phyloP scores from a whole-genome alignment of 2,113 vertebrate species.

The Melanerpes formicivorus region DNA sequence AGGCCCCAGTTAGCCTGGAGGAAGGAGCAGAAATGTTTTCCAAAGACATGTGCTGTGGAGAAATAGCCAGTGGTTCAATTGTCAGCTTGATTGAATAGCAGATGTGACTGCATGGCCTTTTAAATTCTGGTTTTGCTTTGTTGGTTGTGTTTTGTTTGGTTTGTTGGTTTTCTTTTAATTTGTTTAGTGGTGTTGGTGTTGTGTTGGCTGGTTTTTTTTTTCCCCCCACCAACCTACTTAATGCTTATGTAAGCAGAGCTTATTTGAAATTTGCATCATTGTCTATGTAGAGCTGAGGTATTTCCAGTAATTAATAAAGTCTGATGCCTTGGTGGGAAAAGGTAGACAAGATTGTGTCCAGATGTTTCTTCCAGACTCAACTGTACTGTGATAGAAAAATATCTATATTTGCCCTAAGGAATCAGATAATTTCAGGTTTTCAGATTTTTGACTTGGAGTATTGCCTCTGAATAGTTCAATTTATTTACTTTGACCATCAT shows the following conservation, averaged over 20 bases:
- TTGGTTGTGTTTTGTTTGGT: no score
- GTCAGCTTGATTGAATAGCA: background rate
- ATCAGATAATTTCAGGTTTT: background rate
- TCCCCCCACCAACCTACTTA: background rate
- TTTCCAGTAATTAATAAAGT: background rate
- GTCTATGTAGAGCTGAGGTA: background rate
- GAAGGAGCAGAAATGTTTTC: background rate
- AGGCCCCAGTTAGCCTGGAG: background rate
- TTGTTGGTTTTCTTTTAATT: background rate
- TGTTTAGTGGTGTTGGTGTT: no score
- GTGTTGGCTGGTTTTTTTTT: background rate
- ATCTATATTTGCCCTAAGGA: background rate
- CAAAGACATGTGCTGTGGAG: background rate
- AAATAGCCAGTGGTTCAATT: background rate
- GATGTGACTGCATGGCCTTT: background rate
- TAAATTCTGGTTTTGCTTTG: background rate
- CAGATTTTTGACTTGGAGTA: background rate
- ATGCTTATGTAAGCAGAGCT: background rate
- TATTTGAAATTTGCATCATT: background rate
- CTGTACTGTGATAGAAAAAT: background rate
- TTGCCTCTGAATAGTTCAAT: background rate
- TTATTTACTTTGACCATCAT: background rate
- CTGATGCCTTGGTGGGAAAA: background rate
- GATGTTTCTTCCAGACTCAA: background rate
- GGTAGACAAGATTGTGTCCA: background rate